Conservation (phyloP, 2,888 invertebrate species). For the Scaptomyza tumidula region DNA sequence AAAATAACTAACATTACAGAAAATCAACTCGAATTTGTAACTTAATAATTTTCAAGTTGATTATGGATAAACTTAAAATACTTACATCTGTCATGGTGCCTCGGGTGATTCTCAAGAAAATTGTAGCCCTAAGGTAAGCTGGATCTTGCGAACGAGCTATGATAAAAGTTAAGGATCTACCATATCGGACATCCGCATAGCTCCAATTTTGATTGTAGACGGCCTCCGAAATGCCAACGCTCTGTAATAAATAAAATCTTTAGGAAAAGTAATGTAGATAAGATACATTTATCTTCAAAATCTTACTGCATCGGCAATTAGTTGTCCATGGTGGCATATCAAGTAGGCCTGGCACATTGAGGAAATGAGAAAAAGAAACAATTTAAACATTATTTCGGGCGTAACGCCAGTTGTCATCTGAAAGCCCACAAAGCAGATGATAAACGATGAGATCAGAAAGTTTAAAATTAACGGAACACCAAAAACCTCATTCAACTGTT, state of each 20-base stretch:
- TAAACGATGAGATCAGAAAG: conserved; percentile 79
- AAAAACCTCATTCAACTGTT: conserved; percentile 76
- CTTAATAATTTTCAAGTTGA: not conserved
- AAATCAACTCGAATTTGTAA: no score
- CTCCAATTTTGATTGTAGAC: conserved; percentile 77
- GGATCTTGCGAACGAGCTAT: conserved; percentile 73
- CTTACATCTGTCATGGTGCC: conserved; percentile 75
- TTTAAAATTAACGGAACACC: conserved; percentile 79
- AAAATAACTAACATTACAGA: no score
- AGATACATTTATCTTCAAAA: not conserved
- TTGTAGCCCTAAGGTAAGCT: conserved; percentile 70
- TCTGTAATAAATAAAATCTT: conserved; percentile 39
- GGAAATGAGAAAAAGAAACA: conserved; percentile 69
- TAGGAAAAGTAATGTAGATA: not conserved
- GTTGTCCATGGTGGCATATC: conserved; percentile 78
- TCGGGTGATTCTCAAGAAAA: conserved; percentile 70
- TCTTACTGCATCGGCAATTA: conserved; percentile 73
- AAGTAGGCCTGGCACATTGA: conserved; percentile 76
- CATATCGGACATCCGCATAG: conserved; percentile 68
- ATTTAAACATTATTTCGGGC: conserved; percentile 66
- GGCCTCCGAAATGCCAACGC: conserved; percentile 57
- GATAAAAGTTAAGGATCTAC: conserved; percentile 70
- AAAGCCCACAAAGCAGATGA: conserved; percentile 82
- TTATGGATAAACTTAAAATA: not conserved
- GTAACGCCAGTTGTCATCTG: conserved; percentile 74